A percentile compares a stretch with the other conserved stretches of the same genome.
Evolutionary conservation across 2,888 invertebrate genomes (phyloP).

Genomic region (Clostera curtula): DNA sequence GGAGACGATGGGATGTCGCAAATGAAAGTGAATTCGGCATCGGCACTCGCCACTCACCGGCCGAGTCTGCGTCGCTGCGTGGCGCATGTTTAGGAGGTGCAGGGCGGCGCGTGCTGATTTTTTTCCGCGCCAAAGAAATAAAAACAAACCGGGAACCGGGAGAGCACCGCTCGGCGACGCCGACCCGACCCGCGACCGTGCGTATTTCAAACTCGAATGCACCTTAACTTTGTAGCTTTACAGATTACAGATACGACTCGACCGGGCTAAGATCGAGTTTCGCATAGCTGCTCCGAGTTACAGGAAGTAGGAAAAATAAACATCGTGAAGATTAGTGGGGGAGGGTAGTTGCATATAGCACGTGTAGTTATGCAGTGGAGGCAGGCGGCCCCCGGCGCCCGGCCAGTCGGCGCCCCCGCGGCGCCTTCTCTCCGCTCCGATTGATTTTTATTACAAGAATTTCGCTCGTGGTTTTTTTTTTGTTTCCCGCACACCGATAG

Average conservation of each 20-base stretch:
- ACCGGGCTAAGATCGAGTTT: not conserved
- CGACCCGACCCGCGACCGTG: conserved; percentile 13
- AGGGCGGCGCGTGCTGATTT: conserved; percentile 71
- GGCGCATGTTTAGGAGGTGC: conserved; percentile 75
- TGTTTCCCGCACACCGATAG: conserved; percentile 63
- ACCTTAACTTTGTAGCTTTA: conserved; percentile 2
- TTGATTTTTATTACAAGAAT: conserved; percentile 77
- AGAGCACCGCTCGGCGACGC: conserved; percentile 28
- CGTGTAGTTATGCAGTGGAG: conserved; percentile 43
- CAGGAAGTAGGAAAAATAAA: conserved; percentile 11
- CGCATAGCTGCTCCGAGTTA: conserved; percentile 4
- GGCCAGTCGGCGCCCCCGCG: conserved; percentile 67
- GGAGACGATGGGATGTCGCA: conserved; percentile 70
- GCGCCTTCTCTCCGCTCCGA: conserved; percentile 73
- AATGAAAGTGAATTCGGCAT: conserved; percentile 75
- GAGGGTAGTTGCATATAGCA: conserved; percentile 56
- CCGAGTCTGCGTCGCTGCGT: conserved; percentile 73
- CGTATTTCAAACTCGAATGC: conserved; percentile 4
- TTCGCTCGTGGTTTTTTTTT: conserved; percentile 68
- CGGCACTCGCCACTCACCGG: too few species aligned
- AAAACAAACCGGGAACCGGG: conserved; percentile 68
- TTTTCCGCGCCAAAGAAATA: conserved; percentile 72
- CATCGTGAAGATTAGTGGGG: conserved; percentile 13
- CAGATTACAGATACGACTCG: conserved; percentile 3
- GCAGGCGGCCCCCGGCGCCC: conserved; percentile 41